Conservation (phyloP, 2,888 invertebrate species). For the Brachylomia viminalis region DNA sequence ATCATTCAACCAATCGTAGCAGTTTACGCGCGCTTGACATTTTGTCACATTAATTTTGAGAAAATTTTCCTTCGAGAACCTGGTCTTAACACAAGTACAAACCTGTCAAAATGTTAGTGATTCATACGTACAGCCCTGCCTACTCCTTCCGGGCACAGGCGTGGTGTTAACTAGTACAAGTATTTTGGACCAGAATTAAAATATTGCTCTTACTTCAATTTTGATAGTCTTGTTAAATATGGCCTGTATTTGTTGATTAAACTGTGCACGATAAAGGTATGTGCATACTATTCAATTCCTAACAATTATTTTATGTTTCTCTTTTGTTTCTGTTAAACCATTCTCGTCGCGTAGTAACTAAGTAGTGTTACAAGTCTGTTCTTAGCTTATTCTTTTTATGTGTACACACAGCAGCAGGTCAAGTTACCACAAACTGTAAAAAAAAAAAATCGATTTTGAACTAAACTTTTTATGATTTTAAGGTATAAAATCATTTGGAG, state of each 20-base stretch:
- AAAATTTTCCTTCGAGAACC: too few relatives aligned
- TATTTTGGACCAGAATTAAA: neutral
- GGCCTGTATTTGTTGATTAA: neutral
- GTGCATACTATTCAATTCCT: constrained; percentile 7
- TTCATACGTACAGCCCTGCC: too few relatives aligned
- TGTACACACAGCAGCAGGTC: too few relatives aligned
- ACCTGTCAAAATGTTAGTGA: neutral
- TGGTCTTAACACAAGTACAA: neutral
- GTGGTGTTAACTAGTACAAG: neutral
- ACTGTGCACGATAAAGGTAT: neutral
- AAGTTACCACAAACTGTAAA: too few relatives aligned
- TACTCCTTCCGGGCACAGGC: neutral
- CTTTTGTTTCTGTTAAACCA: neutral
- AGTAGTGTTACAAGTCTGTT: neutral
- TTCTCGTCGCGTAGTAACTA: neutral
- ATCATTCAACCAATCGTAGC: too few relatives aligned
- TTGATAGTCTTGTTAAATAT: neutral
- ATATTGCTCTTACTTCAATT: neutral
- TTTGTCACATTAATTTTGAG: too few relatives aligned
- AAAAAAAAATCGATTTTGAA: too few relatives aligned
- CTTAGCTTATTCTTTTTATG: neutral
- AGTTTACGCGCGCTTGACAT: too few relatives aligned
- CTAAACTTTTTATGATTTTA: too few relatives aligned
- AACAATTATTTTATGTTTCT: neutral
- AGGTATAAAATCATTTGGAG: too few relatives aligned